Evolutionary conservation across 2,797 vertebrate genomes (phyloP).

Genomic region (Myioborus miniatus): DNA sequence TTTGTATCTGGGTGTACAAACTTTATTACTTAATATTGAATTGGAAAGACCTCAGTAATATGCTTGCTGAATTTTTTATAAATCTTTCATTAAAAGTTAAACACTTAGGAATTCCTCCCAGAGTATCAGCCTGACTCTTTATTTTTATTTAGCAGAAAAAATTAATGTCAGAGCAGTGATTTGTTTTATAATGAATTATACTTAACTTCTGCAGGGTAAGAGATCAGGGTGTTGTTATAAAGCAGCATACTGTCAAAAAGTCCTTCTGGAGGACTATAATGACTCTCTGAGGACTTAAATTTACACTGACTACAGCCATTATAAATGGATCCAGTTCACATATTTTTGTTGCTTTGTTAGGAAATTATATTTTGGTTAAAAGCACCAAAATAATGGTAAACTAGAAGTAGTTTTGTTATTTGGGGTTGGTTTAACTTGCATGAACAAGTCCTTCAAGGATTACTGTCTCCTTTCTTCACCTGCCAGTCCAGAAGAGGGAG

Average conservation of each 20-base stretch:
- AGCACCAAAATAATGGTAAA: neutral
- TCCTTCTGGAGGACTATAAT: neutral
- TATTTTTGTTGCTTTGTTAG: neutral
- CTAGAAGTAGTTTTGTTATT: neutral
- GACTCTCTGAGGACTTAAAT: neutral
- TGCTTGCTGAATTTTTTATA: neutral
- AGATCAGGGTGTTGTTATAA: neutral
- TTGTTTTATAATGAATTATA: conserved; percentile 12
- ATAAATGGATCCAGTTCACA: neutral
- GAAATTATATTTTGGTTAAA: neutral
- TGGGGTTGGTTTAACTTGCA: neutral
- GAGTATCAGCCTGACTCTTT: neutral
- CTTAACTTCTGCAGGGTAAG: neutral
- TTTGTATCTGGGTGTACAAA: neutral
- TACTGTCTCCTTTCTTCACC: neutral
- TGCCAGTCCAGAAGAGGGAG: neutral
- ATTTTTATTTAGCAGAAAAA: neutral
- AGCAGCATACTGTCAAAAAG: neutral
- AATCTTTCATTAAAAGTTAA: conserved; percentile 27
- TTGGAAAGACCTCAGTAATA: neutral
- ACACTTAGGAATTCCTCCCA: neutral
- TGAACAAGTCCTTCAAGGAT: neutral
- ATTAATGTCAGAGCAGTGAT: neutral
- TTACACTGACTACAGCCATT: neutral
- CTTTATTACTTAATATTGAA: conserved; percentile 17